Conservation (phyloP, 2,113 vertebrate genomes). For the Campylomormyrus numenius region DNA sequence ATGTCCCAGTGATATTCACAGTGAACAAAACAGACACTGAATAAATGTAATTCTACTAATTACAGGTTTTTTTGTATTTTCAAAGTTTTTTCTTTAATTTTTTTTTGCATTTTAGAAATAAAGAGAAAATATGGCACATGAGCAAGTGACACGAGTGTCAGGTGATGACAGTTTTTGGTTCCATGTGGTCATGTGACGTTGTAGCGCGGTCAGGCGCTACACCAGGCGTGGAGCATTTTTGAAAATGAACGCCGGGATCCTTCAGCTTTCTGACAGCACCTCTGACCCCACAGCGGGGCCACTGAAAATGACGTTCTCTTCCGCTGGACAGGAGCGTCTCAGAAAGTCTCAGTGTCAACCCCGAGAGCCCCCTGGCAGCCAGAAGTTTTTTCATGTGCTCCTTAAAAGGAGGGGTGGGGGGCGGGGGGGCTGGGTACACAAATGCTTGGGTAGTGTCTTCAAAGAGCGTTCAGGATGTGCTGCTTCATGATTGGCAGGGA, state of each 20-base stretch:
- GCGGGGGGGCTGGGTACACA: conserved; percentile 14
- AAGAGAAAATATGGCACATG: neutral
- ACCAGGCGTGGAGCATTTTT: neutral
- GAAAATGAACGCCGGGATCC: conserved; percentile 11
- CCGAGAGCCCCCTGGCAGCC: conserved; percentile 41
- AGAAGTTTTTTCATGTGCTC: conserved; percentile 40
- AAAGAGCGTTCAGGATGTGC: conserved; percentile 29
- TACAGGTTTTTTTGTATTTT: neutral
- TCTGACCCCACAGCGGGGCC: conserved; percentile 7
- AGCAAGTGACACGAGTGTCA: neutral
- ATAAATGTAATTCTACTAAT: neutral
- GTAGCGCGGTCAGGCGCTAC: neutral
- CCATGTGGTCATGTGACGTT: neutral
- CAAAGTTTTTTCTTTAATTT: neutral
- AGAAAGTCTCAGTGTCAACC: conserved; percentile 34
- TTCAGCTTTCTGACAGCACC: neutral
- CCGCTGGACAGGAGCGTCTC: neutral
- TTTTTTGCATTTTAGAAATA: neutral
- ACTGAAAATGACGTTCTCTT: neutral
- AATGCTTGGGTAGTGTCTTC: conserved; percentile 31
- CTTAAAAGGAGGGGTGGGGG: neutral
- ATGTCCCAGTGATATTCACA: neutral
- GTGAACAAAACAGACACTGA: neutral
- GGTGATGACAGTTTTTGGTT: neutral
- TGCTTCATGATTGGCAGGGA: conserved; percentile 34